A percentile compares a stretch with the other conserved stretches of the same genome.
These are phyloP conservation scores for Diaphora mendica DNA, from an alignment of 2,888 invertebrate genomes.

Conservation along the genomic window DNA sequence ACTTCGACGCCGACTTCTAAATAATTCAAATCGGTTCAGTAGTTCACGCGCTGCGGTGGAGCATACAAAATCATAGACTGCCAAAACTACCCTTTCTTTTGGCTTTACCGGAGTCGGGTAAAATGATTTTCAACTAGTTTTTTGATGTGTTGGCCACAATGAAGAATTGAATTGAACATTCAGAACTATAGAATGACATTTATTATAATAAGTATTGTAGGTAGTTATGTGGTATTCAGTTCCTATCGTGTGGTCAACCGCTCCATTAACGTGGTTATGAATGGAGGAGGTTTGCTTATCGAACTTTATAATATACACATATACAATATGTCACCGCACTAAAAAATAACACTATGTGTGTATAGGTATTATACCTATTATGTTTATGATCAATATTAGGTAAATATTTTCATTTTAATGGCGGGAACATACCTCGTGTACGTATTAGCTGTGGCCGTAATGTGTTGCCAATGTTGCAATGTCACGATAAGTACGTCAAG, in stretches of 20 bases:
- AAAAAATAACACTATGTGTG: not conserved
- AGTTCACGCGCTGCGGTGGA: too few relatives aligned
- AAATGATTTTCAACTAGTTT: not conserved
- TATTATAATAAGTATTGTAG: conserved; percentile 36
- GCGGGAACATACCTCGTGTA: not conserved
- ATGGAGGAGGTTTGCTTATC: conserved; percentile 65
- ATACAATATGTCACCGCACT: not conserved
- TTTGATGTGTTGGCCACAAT: not conserved
- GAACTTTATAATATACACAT: conserved; percentile 22
- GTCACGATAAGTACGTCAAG: not conserved
- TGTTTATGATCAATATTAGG: too few relatives aligned
- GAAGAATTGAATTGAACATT: too few relatives aligned
- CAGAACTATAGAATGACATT: conserved; percentile 34
- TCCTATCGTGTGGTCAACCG: conserved; percentile 67
- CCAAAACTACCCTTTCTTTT: too few relatives aligned
- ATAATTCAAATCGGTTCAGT: too few relatives aligned
- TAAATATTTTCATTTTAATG: not conserved
- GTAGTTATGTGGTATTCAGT: conserved; percentile 41
- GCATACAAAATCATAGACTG: too few relatives aligned
- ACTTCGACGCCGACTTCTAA: too few relatives aligned
- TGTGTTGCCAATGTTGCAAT: too few relatives aligned
- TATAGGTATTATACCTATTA: not conserved
- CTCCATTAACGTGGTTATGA: conserved; percentile 65
- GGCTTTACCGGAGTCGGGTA: too few relatives aligned
- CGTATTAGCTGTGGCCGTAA: too few relatives aligned